A percentile compares a stretch with the other conserved stretches of the same genome.
phyloP scores from a whole-genome alignment of 2,113 vertebrate species.

The Charadrius vociferus region DNA sequence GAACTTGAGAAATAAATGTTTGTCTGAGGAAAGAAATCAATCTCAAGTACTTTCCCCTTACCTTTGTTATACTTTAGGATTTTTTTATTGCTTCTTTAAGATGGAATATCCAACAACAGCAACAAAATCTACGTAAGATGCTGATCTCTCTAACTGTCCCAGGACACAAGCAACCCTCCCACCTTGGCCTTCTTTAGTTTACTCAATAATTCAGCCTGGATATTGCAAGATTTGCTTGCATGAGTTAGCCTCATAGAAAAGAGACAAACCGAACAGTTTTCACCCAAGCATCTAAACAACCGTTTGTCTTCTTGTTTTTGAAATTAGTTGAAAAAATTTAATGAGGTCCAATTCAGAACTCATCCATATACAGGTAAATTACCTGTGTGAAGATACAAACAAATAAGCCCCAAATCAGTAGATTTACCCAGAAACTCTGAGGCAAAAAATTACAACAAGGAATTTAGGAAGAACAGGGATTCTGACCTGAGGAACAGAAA shows the following conservation, averaged over 20 bases:
- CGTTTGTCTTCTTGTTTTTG: neutral
- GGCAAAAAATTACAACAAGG: neutral
- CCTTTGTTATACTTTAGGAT: neutral
- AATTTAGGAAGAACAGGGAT: neutral
- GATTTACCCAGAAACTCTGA: neutral
- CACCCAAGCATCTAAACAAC: neutral
- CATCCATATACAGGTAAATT: neutral
- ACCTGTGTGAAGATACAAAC: neutral
- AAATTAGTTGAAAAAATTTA: neutral
- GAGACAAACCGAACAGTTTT: neutral
- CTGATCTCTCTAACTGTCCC: neutral
- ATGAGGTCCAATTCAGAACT: neutral
- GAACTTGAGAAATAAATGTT: neutral
- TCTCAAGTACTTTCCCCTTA: neutral
- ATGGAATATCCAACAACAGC: neutral
- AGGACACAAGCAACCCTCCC: neutral
- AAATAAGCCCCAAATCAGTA: neutral
- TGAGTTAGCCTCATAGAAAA: neutral
- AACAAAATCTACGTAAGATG: neutral
- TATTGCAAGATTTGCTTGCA: neutral
- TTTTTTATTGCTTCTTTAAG: neutral
- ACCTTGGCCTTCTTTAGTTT: neutral
- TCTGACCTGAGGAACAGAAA: neutral
- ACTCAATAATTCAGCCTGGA: neutral
- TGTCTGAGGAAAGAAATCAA: neutral